Evolutionary conservation across 2,113 vertebrate genomes (phyloP).

Genomic region (Xenopus tropicalis): UCB_Xtro_10.0 CM004444.2:118461001-118461500

Average conservation of each 20-base stretch:
- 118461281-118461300: slow-evolving; percentile 63
- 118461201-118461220: slow-evolving; percentile 55
- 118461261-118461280: slow-evolving; percentile 64
- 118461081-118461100: slow-evolving; percentile 55
- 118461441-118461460: slow-evolving; percentile 76
- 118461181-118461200: slow-evolving; percentile 69
- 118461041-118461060: slow-evolving; percentile 97
- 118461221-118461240: slow-evolving; percentile 55
- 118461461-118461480: slow-evolving; percentile 73
- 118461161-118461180: slow-evolving; percentile 54
- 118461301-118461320: slow-evolving; percentile 47
- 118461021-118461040: slow-evolving; percentile 67
- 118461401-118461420: slow-evolving; percentile 66
- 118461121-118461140: slow-evolving; percentile 80
- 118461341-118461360: slow-evolving; percentile 61
- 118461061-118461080: slow-evolving; percentile 47
- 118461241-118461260: slow-evolving; percentile 54
- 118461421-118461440: slow-evolving; percentile 64
- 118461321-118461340: slow-evolving; percentile 62
- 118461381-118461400: slow-evolving; percentile 67
- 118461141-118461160: slow-evolving; percentile 47
- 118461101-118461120: slow-evolving; percentile 76
- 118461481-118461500: slow-evolving; percentile 15
- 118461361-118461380: slow-evolving; percentile 62
- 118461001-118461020: slow-evolving; percentile 70